A percentile compares a stretch with the other conserved stretches of the same genome.
These are phyloP conservation scores for Euura saliciscinereae DNA, from an alignment of 1,140 invertebrate species.

Conservation along the genomic window DNA sequence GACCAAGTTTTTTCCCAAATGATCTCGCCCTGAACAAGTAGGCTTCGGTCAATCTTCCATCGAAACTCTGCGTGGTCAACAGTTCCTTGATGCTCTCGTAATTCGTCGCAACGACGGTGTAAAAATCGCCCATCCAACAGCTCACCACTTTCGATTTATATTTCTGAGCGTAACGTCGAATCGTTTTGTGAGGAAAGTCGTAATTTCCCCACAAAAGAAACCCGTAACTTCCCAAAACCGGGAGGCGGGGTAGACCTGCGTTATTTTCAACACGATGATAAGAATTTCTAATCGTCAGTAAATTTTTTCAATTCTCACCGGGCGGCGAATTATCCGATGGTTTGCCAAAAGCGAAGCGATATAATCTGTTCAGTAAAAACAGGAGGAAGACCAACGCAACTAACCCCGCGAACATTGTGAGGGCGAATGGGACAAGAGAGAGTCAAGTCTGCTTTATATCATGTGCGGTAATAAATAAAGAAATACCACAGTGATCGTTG, in stretches of 20 bases:
- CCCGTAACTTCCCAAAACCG: slow-evolving; percentile 43
- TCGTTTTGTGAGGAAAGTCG: slow-evolving; percentile 29
- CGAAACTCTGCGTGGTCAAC: slow-evolving; percentile 49
- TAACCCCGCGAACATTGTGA: background rate
- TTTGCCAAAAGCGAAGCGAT: slow-evolving; percentile 24
- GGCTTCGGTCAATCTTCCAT: slow-evolving; percentile 45
- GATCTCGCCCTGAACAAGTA: slow-evolving; percentile 34
- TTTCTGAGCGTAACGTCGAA: slow-evolving; percentile 36
- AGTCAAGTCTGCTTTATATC: too few relatives aligned
- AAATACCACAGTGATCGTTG: too few relatives aligned
- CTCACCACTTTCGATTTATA: slow-evolving; percentile 58
- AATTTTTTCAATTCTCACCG: slow-evolving; percentile 30
- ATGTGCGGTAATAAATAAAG: too few relatives aligned
- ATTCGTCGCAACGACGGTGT: slow-evolving; percentile 48
- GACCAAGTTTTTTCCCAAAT: slow-evolving; percentile 46
- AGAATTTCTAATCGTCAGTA: background rate
- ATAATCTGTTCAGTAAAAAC: slow-evolving; percentile 25
- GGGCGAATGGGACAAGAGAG: too few relatives aligned
- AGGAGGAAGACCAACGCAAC: slow-evolving; percentile 23
- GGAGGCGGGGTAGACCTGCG: slow-evolving; percentile 39
- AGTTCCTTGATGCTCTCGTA: slow-evolving; percentile 51
- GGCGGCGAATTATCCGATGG: slow-evolving; percentile 32
- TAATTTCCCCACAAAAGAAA: slow-evolving; percentile 41
- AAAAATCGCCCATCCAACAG: slow-evolving; percentile 48
- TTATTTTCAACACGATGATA: background rate